phyloP scores from a whole-genome alignment of 1,140 invertebrate species.

The Geopemphigus sp. region DNA sequence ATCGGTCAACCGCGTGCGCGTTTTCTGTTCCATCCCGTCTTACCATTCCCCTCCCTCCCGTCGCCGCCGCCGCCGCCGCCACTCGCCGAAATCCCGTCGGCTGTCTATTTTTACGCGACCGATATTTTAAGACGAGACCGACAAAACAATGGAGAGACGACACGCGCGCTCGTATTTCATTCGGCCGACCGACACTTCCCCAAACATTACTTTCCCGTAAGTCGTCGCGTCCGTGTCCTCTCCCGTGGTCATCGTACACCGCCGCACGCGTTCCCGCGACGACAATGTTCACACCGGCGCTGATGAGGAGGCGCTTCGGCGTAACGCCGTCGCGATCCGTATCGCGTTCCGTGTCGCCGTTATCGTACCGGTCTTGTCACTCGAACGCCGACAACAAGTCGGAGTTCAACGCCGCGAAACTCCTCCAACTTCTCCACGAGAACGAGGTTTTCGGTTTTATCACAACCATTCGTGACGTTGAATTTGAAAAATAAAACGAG shows the following conservation, averaged over 20 bases:
- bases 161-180: conserved; percentile 5
- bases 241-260: too few species aligned
- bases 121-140: conserved; percentile 41
- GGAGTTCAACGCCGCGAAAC: conserved; percentile 28
- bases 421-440: conserved; percentile 8
- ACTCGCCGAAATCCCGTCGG: too few species aligned
- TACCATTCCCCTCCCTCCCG: too few species aligned
- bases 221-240: too few species aligned
- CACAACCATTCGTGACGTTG: too few species aligned
- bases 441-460: conserved; percentile 32
- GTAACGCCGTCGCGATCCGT: conserved; percentile 34
- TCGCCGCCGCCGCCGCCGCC: too few species aligned
- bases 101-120: conserved; percentile 46
- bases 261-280: neutral
- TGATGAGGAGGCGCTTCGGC: conserved; percentile 34
- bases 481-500: too few species aligned
- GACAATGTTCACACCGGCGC: conserved; percentile 34
- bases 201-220: conserved; percentile 20
- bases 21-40: too few species aligned
- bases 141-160: conserved; percentile 10
- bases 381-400: conserved; percentile 9
- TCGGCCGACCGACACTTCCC: conserved; percentile 36
- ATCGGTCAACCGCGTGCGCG: conserved; percentile 27
- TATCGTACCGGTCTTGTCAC: conserved; percentile 37
- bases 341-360: conserved; percentile 32